Percentiles rank a stretch among this genome's conserved stretches.
Evolutionary conservation across 92 coral and sea anemone genomes (phyloP).

Genomic region (Zoanthus gigantus): DNA sequence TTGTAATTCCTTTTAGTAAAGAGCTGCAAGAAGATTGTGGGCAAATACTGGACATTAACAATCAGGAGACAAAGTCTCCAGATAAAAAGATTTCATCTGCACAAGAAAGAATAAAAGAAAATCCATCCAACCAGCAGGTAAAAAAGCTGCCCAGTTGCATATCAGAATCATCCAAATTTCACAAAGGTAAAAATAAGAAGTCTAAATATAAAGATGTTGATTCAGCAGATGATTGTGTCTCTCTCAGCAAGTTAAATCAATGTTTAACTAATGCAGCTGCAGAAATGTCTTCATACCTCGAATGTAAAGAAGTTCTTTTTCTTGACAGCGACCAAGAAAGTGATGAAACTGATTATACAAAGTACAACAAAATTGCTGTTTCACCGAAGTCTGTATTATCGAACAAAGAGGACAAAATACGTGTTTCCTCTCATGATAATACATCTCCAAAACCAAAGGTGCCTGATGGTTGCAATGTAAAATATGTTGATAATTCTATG

Average conservation of each 20-base stretch:
- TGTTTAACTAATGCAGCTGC: constrained; percentile 82
- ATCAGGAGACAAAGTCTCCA: background rate
- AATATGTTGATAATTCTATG: background rate
- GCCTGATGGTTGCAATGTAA: background rate
- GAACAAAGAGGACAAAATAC: background rate
- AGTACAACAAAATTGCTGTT: background rate
- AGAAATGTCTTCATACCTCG: constrained; percentile 78
- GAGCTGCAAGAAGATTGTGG: background rate
- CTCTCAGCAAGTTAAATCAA: constrained; percentile 72
- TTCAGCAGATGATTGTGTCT: constrained; percentile 65
- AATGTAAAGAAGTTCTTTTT: constrained; percentile 45
- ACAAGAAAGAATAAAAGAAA: background rate
- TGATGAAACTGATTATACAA: background rate
- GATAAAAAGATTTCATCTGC: background rate
- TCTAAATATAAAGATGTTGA: constrained; percentile 15
- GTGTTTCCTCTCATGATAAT: background rate
- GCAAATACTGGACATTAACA: background rate
- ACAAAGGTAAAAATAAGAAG: background rate
- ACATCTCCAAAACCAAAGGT: background rate
- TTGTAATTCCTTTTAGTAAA: too few relatives aligned
- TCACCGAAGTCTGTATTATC: background rate
- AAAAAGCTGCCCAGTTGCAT: background rate
- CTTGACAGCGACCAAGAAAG: constrained; percentile 28
- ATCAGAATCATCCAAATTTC: background rate
- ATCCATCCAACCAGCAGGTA: background rate